Conservation (phyloP, 2,797 vertebrate genomes). For the Chelon auratus region DNA sequence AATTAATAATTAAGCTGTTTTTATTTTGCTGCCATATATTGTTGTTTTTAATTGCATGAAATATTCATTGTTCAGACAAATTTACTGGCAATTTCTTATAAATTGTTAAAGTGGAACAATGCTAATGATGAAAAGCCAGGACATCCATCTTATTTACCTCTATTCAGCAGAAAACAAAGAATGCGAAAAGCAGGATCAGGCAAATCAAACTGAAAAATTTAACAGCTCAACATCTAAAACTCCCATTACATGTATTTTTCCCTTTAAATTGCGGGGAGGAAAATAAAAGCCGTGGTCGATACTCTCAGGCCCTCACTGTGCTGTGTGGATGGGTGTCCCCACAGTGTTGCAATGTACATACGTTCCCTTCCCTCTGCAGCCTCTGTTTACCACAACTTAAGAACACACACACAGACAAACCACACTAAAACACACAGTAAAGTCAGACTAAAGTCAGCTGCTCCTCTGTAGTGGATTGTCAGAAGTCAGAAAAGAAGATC, state of each 20-base stretch:
- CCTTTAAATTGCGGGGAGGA: constrained; percentile 84
- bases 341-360: constrained; percentile 75
- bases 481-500: constrained; percentile 62
- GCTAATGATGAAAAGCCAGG: constrained; percentile 87
- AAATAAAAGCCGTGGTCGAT: constrained; percentile 84
- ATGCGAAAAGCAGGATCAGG: constrained; percentile 68
- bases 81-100: constrained; percentile 86
- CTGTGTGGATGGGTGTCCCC: constrained; percentile 76
- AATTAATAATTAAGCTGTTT: constrained; percentile 90
- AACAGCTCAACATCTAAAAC: constrained; percentile 85
- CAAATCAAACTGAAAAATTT: constrained; percentile 89
- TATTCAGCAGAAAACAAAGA: constrained; percentile 82
- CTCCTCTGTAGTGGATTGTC: constrained; percentile 68
- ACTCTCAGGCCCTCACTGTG: constrained; percentile 75
- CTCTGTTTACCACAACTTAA: constrained; percentile 80
- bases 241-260: constrained; percentile 89
- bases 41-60: constrained; percentile 89
- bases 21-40: constrained; percentile 86
- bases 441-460: constrained; percentile 65
- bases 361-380: constrained; percentile 67
- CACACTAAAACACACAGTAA: constrained; percentile 60
- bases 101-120: constrained; percentile 90
- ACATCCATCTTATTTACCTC: constrained; percentile 87
- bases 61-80: constrained; percentile 86
- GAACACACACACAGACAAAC: constrained; percentile 60